Conservation (phyloP, 2,113 vertebrate genomes). For the Tupaia chinensis region DNA sequence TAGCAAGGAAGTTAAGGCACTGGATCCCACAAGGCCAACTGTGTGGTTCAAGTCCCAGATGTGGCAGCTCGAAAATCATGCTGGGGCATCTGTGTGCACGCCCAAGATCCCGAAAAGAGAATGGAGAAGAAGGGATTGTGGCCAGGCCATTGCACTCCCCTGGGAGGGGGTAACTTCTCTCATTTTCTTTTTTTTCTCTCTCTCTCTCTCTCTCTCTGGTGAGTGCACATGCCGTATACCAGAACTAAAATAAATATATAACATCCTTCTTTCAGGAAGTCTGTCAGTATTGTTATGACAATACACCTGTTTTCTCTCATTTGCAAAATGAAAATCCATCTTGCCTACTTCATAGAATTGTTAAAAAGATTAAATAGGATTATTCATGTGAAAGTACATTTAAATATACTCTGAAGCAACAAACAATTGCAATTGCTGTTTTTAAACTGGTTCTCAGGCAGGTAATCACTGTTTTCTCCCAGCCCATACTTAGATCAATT, state of each 20-base stretch:
- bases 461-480: constrained; percentile 24
- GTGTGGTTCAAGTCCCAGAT: too few species aligned
- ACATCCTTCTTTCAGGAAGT: background rate
- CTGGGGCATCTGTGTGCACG: too few species aligned
- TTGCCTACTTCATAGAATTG: background rate
- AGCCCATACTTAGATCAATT: background rate
- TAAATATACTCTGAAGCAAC: background rate
- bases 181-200: too few species aligned
- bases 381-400: constrained; percentile 25
- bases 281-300: background rate
- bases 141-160: too few species aligned
- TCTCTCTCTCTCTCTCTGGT: too few species aligned
- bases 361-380: background rate
- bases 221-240: too few species aligned
- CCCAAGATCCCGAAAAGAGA: too few species aligned
- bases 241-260: background rate
- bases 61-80: too few species aligned
- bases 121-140: too few species aligned
- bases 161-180: too few species aligned
- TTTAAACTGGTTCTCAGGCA: constrained; percentile 21
- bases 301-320: constrained; percentile 11
- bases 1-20: too few species aligned
- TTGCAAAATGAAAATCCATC: constrained; percentile 49
- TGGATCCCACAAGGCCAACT: too few species aligned
- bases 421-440: background rate